Base-by-base conservation (phyloP, 2,113 vertebrate species). In the Ovibos moschatus region DNA sequence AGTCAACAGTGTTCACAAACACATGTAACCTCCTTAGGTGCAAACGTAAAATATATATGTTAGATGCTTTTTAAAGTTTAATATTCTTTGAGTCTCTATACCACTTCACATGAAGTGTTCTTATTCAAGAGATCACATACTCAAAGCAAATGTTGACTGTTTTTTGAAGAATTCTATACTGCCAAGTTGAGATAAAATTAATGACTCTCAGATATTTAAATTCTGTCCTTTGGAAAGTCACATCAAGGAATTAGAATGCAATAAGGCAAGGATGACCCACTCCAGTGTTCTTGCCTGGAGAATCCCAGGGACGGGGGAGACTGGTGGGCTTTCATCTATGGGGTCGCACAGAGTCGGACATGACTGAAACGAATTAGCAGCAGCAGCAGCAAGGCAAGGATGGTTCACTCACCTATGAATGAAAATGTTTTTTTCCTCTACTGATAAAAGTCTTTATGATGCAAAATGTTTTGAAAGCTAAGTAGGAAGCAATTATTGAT, bases 151-250 rank as follows among this genome's bases (percentile, higher is more conserved):
- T 79, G 90, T 15, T 93, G 96, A 14, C 50, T 97, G 51, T 64
- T 27, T 92, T 98, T 98, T 97, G 93, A 98, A 98, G 93, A 89
- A 83, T 97, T 97, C 82, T 96, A 14, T 60, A 96, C 87, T 88
- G 33, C 83, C 87, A 25, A 98, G 45, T 96, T 98, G 62, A 94
- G 96, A 93, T 97, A 97, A 57, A 84, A 95, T 96, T 97, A 94
- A 98, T 97, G 98, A 94, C 94, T 97, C 95, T 98, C 83, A 98
- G 97, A 97, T 98, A 94, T 97, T 97, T 93, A 98, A 97, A 96
- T 98, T 98, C 85, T 93, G 90, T 88, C 97, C 87, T 97, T 97
- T 97, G 97, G 88, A 94, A 98, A 98, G 89, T 93, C 94, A 97
- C 90, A 98, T 97, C 96, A 97, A 98, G 89, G 95, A 98, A 95